Evolutionary conservation across 1,140 invertebrate genomes (phyloP), one percentile per base, ranked within the genome.

Genomic region (Drosophila baimaii): DNA sequence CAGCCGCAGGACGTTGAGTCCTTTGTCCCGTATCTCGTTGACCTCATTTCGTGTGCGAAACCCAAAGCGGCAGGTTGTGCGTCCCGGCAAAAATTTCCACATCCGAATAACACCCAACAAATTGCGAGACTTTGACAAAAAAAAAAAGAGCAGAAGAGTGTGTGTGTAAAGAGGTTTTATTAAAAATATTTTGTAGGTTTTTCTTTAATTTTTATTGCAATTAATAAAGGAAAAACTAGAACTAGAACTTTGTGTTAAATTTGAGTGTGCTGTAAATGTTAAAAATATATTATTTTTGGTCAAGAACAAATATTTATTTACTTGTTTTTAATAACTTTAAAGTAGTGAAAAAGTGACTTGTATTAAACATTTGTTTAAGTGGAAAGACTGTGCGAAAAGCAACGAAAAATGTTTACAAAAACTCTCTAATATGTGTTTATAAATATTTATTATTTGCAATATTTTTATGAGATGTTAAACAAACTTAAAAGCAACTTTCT

Each of bases 11-110:
- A 52, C 49, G 27, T 69, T 39, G 72, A 75, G 73, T 76, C 71
- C 73, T 76, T 77, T 76, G 74, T 68, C 74, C 73, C 76, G 76
- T 90, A 91, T 91, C 90, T 91, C 56, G 90, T 91, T 91, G 90
- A 91, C 90, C 90, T 91, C 90, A 91, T 91, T 91, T 91, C 81
- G 77, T 84, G 77, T 88, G 85, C 85, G 86, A 91, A 90, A 81
- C 74, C 90, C 90, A 81, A 90, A 72, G 90, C 89, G 79, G 75
- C 89, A 83, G 77, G 82, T 90, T 90, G 79, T 90, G 88, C 61
- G 83, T 77, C 63, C 70, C 82, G 63, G 75, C 63, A 39, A 25
- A 62, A 37, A 33, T 25, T 25, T 25, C 25, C 41, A 23, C 13
- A 15, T 10, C 29, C 31, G 51, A 71, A 54, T 64, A 58, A 39